These are phyloP conservation scores for Acrocera orbiculus DNA, from an alignment of 2,888 invertebrate species.

Conservation along the genomic window DNA sequence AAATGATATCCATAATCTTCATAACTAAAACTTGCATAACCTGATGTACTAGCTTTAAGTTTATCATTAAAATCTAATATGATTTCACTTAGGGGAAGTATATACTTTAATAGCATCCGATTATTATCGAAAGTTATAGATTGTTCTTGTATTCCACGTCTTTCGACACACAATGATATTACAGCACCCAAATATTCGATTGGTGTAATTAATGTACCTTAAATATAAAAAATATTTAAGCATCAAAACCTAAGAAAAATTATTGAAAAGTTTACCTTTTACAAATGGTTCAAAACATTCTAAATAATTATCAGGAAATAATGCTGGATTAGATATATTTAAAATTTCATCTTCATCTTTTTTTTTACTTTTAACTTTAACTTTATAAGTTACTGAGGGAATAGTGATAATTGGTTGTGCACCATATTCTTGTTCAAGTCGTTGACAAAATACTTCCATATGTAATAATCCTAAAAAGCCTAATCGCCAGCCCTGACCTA, in stretches of 20 bases:
- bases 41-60: constrained; percentile 76
- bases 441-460: constrained; percentile 74
- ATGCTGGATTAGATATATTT: constrained; percentile 55
- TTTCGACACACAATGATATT: constrained; percentile 54
- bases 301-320: constrained; percentile 55
- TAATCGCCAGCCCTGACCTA: constrained; percentile 77
- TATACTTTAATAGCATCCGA: constrained; percentile 63
- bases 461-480: constrained; percentile 76
- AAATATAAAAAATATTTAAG: not conserved
- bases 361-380: constrained; percentile 56
- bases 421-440: constrained; percentile 67
- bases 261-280: constrained; percentile 39
- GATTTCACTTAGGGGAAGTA: constrained; percentile 82
- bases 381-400: constrained; percentile 69
- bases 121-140: constrained; percentile 67
- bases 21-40: constrained; percentile 91
- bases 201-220: constrained; percentile 78
- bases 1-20: constrained; percentile 69
- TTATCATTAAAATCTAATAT: constrained; percentile 88
- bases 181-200: constrained; percentile 51
- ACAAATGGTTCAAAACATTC: constrained; percentile 78
- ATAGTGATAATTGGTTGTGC: constrained; percentile 68
- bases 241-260: too few relatives aligned
- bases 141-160: constrained; percentile 43
- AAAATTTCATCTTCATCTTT: constrained; percentile 42